Evolutionary conservation across 2,888 invertebrate species (phyloP).

Genomic region (Epistrophe grossulariae): DNA sequence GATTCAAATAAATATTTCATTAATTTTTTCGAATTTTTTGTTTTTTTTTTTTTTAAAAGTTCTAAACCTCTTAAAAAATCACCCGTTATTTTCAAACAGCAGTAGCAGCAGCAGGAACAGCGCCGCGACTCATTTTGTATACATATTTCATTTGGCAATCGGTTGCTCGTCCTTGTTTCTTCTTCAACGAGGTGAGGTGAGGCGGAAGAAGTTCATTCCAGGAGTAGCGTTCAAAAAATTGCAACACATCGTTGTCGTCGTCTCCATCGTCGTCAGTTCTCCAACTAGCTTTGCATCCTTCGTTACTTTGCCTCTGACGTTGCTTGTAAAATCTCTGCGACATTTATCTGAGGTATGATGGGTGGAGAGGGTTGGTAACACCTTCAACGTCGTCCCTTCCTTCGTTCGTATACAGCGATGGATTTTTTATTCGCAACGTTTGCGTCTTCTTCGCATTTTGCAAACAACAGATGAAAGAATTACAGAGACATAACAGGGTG

Average conservation of each 20-base stretch:
- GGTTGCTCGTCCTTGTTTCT: constrained; percentile 30
- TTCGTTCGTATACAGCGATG: neutral
- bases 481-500: constrained; percentile 46
- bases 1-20: no score
- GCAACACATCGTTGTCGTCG: constrained; percentile 26
- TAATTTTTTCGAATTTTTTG: no score
- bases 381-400: constrained; percentile 20
- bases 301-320: neutral
- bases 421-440: neutral
- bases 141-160: constrained; percentile 70
- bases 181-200: neutral
- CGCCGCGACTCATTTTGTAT: constrained; percentile 69
- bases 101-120: constrained; percentile 35
- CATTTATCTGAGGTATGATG: constrained; percentile 38
- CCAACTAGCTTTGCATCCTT: constrained; percentile 15
- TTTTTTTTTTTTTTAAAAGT: no score
- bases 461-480: constrained; percentile 66
- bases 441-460: constrained; percentile 50
- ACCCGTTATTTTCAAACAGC: constrained; percentile 55
- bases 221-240: neutral
- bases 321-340: constrained; percentile 67
- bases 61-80: no score
- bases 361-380: constrained; percentile 3
- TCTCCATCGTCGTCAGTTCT: neutral
- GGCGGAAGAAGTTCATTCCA: constrained; percentile 5